These are phyloP conservation scores for Penaeus japonicus DNA, from an alignment of 1,140 invertebrate genomes.

Conservation along the genomic window DNA sequence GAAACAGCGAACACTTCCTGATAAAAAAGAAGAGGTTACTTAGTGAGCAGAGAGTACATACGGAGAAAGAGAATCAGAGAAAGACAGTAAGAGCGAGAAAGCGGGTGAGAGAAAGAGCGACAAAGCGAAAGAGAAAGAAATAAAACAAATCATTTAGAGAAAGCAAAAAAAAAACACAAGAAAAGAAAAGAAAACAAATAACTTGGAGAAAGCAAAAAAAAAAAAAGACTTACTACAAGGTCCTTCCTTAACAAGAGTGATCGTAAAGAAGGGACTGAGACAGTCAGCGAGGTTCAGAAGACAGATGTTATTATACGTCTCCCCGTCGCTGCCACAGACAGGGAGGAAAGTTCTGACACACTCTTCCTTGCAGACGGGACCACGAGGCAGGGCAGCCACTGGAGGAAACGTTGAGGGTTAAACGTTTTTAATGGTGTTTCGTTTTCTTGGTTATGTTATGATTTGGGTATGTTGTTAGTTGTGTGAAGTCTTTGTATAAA, in stretches of 20 bases:
- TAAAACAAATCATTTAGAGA: too few species aligned
- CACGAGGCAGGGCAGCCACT: neutral
- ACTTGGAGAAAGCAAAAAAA: too few species aligned
- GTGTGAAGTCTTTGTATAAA: too few species aligned
- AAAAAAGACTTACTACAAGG: conserved; percentile 9
- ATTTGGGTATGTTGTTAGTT: neutral
- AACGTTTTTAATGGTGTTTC: neutral
- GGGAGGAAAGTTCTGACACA: conserved; percentile 19
- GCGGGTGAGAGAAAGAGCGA: too few species aligned
- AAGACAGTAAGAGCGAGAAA: too few species aligned
- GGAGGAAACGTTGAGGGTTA: neutral
- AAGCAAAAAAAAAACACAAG: too few species aligned
- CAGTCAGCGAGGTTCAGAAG: neutral
- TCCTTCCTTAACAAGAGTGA: neutral
- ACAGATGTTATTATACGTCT: conserved; percentile 47
- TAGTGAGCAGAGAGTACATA: too few species aligned
- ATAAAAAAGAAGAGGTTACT: too few species aligned
- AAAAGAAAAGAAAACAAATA: too few species aligned
- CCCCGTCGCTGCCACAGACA: conserved; percentile 49
- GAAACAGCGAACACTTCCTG: too few species aligned
- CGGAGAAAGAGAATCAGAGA: too few species aligned
- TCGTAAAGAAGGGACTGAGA: neutral
- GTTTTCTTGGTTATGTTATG: neutral
- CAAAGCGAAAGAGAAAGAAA: too few species aligned
- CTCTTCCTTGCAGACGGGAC: neutral